phyloP scores from a whole-genome alignment of 2,797 vertebrate genomes.

The Hyperoplus immaculatus region DNA sequence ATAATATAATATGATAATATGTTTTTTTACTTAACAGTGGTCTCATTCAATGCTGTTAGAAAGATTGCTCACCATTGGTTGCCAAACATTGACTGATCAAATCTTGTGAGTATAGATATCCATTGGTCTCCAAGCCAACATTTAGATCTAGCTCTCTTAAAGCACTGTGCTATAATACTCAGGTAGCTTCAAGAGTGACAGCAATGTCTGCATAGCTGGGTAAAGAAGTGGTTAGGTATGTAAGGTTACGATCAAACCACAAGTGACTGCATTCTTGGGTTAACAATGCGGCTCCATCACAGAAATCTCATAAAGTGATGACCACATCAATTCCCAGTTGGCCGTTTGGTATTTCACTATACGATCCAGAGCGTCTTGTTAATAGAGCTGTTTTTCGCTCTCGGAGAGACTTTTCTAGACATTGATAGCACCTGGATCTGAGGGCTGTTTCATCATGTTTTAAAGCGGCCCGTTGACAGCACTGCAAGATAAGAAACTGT shows the following conservation, averaged over 20 bases:
- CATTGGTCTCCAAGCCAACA: neutral
- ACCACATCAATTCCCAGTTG: constrained; percentile 48
- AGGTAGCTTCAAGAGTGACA: neutral
- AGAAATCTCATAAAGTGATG: constrained; percentile 62
- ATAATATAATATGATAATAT: neutral
- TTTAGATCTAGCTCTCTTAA: neutral
- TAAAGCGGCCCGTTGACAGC: constrained; percentile 66
- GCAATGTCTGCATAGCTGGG: neutral
- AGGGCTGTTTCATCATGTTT: constrained; percentile 61
- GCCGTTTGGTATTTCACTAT: constrained; percentile 22
- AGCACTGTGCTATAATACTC: neutral
- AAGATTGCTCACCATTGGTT: constrained; percentile 10
- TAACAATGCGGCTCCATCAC: constrained; percentile 33
- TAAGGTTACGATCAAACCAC: constrained; percentile 34
- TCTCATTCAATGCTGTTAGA: neutral
- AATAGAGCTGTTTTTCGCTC: constrained; percentile 35
- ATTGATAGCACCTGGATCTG: constrained; percentile 54
- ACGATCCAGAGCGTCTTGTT: constrained; percentile 36
- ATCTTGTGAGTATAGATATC: constrained; percentile 14
- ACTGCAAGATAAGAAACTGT: constrained; percentile 49
- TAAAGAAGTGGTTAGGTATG: constrained; percentile 11
- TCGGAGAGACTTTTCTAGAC: constrained; percentile 43
- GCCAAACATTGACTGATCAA: constrained; percentile 27
- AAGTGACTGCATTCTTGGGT: constrained; percentile 29
- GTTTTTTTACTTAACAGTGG: neutral